A percentile compares a stretch with the other conserved stretches of the same genome.
phyloP scores from a whole-genome alignment of 2,888 invertebrate species.

The Hymenopus coronatus region DNA sequence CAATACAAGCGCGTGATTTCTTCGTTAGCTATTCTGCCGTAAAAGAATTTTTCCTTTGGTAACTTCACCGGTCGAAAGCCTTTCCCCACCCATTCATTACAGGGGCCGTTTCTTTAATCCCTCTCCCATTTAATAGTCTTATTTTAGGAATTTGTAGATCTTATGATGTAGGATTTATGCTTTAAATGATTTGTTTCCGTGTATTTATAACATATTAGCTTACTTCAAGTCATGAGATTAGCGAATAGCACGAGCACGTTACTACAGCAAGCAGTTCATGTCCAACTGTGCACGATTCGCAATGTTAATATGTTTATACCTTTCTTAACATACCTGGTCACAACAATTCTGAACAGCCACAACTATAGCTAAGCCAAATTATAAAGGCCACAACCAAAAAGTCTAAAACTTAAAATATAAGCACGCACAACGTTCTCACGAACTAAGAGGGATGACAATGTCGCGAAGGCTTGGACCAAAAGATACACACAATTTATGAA shows the following conservation, averaged over 20 bases:
- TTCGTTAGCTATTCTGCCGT: neutral
- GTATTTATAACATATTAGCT: neutral
- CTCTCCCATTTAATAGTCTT: neutral
- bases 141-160: neutral
- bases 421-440: neutral
- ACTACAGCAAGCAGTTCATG: neutral
- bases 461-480: neutral
- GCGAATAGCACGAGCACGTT: neutral
- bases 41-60: neutral
- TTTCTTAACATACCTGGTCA: neutral
- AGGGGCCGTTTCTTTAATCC: neutral
- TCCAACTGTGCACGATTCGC: neutral
- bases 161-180: neutral
- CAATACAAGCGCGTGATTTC: neutral
- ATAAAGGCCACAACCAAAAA: neutral
- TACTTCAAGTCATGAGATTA: neutral
- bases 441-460: neutral
- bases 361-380: neutral
- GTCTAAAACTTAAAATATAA: neutral
- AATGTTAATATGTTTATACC: neutral
- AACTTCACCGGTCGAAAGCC: neutral
- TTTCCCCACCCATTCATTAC: neutral
- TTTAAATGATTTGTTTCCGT: neutral
- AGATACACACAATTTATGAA: neutral
- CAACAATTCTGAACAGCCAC: neutral